Conservation (phyloP, 2,797 vertebrate genomes). For the Busarellus nigricollis region DNA sequence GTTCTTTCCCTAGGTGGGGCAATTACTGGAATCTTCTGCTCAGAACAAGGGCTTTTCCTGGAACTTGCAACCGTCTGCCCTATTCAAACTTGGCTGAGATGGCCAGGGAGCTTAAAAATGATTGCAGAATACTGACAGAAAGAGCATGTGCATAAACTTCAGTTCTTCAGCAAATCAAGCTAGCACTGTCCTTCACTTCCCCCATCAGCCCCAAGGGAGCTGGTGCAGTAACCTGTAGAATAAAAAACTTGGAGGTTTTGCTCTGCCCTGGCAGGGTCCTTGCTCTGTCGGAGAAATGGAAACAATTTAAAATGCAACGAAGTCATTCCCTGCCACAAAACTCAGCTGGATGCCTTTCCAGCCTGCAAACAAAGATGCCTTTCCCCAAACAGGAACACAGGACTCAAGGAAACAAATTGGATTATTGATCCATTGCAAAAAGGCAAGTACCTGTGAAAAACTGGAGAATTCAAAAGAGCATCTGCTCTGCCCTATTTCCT, state of each 20-base stretch:
- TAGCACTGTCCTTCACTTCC: neutral
- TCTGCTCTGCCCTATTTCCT: neutral
- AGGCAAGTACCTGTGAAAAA: neutral
- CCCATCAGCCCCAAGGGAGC: neutral
- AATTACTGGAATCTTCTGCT: neutral
- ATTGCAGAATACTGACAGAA: neutral
- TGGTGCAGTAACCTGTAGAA: neutral
- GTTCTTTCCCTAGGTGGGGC: neutral
- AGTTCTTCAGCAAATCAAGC: neutral
- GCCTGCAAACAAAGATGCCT: neutral
- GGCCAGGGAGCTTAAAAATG: neutral
- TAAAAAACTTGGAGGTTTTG: neutral
- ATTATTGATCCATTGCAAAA: neutral
- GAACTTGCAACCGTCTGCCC: neutral
- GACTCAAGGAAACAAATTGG: neutral
- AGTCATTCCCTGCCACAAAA: neutral
- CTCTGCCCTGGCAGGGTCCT: neutral
- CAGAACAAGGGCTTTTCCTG: slow-evolving; percentile 7
- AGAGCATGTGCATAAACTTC: neutral
- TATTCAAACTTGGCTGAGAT: neutral
- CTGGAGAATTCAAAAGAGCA: neutral
- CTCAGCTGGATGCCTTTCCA: neutral
- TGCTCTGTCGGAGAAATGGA: neutral
- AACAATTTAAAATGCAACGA: neutral
- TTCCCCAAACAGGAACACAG: neutral